Evolutionary conservation across 2,888 invertebrate species (phyloP).

Genomic region (Idaea biselata): DNA sequence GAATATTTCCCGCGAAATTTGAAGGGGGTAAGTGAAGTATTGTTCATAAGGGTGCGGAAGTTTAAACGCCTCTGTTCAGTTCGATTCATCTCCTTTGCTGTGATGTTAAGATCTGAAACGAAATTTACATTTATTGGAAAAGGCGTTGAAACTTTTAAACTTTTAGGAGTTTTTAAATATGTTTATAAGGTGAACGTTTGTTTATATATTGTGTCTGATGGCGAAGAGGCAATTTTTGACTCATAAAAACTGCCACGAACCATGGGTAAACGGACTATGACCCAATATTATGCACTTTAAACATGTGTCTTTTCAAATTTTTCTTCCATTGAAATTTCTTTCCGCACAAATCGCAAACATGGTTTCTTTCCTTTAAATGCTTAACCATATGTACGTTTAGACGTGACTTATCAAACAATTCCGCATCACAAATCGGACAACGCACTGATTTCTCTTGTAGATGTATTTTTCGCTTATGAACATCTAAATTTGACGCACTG

Average conservation of each 20-base stretch:
- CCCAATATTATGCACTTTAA: slow-evolving; percentile 25
- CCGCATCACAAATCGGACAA: slow-evolving; percentile 47
- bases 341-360: slow-evolving; percentile 77
- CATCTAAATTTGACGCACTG: slow-evolving; percentile 41
- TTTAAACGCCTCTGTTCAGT: slow-evolving; percentile 43
- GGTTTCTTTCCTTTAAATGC: slow-evolving; percentile 67
- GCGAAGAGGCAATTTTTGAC: no score
- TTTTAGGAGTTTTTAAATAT: not conserved
- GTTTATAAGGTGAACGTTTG: not conserved
- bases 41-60: slow-evolving; percentile 64
- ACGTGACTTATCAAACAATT: slow-evolving; percentile 45
- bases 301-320: slow-evolving; percentile 73
- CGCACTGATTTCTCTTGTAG: slow-evolving; percentile 48
- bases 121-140: slow-evolving; percentile 42
- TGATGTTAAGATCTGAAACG: slow-evolving; percentile 65
- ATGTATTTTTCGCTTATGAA: slow-evolving; percentile 47
- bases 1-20: slow-evolving; percentile 66
- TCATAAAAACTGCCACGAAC: no score
- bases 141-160: not conserved
- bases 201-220: no score
- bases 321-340: slow-evolving; percentile 70
- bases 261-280: not conserved
- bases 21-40: slow-evolving; percentile 65
- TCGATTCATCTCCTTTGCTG: slow-evolving; percentile 40
- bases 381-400: slow-evolving; percentile 61